Base-by-base conservation (phyloP, 2,797 vertebrate genomes). In the Sparus aurata region DNA sequence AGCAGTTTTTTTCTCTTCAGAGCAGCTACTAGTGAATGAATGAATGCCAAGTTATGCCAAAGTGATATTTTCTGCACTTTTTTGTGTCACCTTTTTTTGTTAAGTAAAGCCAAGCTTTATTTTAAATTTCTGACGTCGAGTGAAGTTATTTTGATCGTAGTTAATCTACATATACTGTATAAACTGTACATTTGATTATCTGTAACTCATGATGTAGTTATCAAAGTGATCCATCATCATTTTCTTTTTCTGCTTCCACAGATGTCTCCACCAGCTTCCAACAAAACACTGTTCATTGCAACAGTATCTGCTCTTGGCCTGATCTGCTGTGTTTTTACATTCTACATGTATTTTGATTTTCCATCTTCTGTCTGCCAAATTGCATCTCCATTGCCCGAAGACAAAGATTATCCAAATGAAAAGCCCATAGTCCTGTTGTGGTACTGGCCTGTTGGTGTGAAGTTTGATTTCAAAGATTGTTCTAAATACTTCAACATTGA, bases 381-480 rank as follows among this genome's bases (percentile, higher is more conserved):
- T 63, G 1, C 20, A 3, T 20, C 30, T 27, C 1, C 23, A 47
- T n/a, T 18, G 27, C 1, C 2, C 22, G 1, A 34, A 12, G 49
- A 3, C 11, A 20, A 53, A 4, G n/a, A 62, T n/a, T n/a, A 7
- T 18, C 7, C 38, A 43, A 22, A 34, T 16, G 54, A 75, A 22
- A 88, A 83, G 38, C 83, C 80, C 30, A 61, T 76, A 57, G 69
- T 88, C n/a, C 64, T 85, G 50, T 10, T 83, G 49, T 87, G 85
- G 85, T 73, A 47, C 62, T 97, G 97, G 97, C 97, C 97, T 0
- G 94, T 96, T 77, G 95, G 95, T 18, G 93, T 95, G 57, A 95
- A 87, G 12, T 97, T 96, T 3, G 94, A 97, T 76, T 92, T 97
- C 4, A 94, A 94, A 5, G 91, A 87, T 27, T 97, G 97, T 82